These are phyloP conservation scores for Myotis lucifugus DNA, from an alignment of 2,113 vertebrate genomes.

Conservation along the genomic window DNA sequence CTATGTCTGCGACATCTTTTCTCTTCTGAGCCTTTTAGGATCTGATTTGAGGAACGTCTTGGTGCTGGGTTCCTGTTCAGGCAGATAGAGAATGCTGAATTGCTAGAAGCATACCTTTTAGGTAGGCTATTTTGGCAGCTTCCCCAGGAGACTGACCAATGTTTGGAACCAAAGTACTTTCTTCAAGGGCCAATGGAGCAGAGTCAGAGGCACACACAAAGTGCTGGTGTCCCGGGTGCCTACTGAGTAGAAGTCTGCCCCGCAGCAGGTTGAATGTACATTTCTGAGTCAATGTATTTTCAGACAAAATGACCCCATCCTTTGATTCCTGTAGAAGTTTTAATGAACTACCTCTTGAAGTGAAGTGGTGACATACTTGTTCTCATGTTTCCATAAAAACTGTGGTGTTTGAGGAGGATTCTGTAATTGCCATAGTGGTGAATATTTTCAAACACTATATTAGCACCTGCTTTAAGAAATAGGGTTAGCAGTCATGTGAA, in stretches of 20 bases:
- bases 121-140: background rate
- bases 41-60: background rate
- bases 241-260: background rate
- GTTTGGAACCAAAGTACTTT: background rate
- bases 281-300: background rate
- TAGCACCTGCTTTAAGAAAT: background rate
- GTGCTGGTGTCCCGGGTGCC: background rate
- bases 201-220: background rate
- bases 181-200: background rate
- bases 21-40: background rate
- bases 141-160: background rate
- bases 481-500: background rate
- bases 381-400: background rate
- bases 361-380: background rate
- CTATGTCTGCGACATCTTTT: background rate
- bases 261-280: background rate
- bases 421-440: background rate
- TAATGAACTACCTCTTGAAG: background rate
- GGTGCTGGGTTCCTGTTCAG: background rate
- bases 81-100: background rate
- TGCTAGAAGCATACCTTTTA: background rate
- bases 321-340: background rate
- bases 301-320: background rate
- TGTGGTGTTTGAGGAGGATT: background rate
- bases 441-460: background rate